Percentiles rank a stretch among this genome's conserved stretches.
Evolutionary conservation across 1,140 invertebrate species (phyloP).

Genomic region (Dendroctonus ponderosae): DNA sequence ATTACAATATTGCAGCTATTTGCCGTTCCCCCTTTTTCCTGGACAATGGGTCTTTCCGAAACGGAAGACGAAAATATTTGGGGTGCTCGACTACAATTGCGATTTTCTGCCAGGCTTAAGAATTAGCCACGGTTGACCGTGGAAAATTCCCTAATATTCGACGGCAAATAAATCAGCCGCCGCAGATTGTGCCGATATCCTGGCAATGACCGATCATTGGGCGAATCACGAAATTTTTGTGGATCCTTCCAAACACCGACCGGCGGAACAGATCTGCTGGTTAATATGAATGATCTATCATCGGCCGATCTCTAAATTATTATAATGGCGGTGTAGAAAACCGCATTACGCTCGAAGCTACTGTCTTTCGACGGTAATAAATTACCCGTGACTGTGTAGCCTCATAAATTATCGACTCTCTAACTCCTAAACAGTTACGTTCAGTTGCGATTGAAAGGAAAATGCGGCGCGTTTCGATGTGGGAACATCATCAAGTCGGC

Average conservation of each 20-base stretch:
- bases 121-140: slow-evolving; percentile 32
- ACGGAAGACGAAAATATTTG: slow-evolving; percentile 33
- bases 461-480: too few species aligned
- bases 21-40: slow-evolving; percentile 27
- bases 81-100: slow-evolving; percentile 28
- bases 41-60: slow-evolving; percentile 25
- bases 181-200: too few species aligned
- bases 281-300: slow-evolving; percentile 18
- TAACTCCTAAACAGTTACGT: too few species aligned
- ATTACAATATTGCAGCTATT: slow-evolving; percentile 34
- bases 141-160: slow-evolving; percentile 33
- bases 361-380: slow-evolving; percentile 29
- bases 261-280: too few species aligned
- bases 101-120: slow-evolving; percentile 27
- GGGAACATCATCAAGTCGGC: too few species aligned
- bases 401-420: slow-evolving; percentile 24
- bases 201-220: too few species aligned
- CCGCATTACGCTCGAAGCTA: slow-evolving; percentile 30
- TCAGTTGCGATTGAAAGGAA: too few species aligned
- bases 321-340: slow-evolving; percentile 24
- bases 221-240: too few species aligned
- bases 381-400: slow-evolving; percentile 11
- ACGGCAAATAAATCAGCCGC: slow-evolving; percentile 6
- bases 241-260: too few species aligned
- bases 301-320: slow-evolving; percentile 21